These are phyloP conservation scores for Gymnoscopelus braueri DNA, from an alignment of 2,797 vertebrate species.

Conservation along the genomic window DNA sequence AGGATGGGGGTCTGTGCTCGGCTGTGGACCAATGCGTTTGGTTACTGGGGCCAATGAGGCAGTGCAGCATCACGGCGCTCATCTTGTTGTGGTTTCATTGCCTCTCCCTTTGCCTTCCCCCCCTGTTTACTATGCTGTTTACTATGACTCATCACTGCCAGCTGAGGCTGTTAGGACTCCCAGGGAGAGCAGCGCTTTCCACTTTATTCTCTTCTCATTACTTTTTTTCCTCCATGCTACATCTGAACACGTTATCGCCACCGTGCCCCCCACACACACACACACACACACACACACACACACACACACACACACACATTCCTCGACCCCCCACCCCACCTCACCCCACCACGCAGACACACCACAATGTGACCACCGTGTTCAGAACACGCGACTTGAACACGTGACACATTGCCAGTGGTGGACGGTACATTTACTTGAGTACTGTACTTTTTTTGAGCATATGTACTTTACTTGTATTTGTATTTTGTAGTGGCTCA, in stretches of 20 bases:
- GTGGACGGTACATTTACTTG: no score
- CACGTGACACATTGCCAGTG: slow-evolving; percentile 19
- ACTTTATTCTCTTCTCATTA: slow-evolving; percentile 53
- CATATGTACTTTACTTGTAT: no score
- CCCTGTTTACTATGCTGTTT: slow-evolving; percentile 40
- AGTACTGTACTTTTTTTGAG: no score
- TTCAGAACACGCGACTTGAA: slow-evolving; percentile 50
- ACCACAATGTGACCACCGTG: slow-evolving; percentile 18
- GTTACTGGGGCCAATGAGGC: slow-evolving; percentile 29
- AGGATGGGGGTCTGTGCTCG: no score
- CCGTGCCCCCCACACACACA: slow-evolving; percentile 1
- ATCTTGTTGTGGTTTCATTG: slow-evolving; percentile 38
- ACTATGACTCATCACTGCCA: slow-evolving; percentile 42
- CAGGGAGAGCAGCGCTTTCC: slow-evolving; percentile 45
- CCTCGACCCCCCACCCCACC: no score
- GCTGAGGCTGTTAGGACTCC: slow-evolving; percentile 60
- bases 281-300: no score
- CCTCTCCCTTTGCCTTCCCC: slow-evolving; percentile 17
- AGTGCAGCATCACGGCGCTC: slow-evolving; percentile 28
- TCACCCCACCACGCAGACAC: no score
- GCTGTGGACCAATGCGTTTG: no score
- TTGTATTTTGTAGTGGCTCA: no score
- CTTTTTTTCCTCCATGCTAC: slow-evolving; percentile 49
- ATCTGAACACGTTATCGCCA: slow-evolving; percentile 14
- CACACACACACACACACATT: slow-evolving; percentile 5